These are phyloP conservation scores for Noctua comes DNA, from an alignment of 2,888 invertebrate genomes.

Conservation along the genomic window DNA sequence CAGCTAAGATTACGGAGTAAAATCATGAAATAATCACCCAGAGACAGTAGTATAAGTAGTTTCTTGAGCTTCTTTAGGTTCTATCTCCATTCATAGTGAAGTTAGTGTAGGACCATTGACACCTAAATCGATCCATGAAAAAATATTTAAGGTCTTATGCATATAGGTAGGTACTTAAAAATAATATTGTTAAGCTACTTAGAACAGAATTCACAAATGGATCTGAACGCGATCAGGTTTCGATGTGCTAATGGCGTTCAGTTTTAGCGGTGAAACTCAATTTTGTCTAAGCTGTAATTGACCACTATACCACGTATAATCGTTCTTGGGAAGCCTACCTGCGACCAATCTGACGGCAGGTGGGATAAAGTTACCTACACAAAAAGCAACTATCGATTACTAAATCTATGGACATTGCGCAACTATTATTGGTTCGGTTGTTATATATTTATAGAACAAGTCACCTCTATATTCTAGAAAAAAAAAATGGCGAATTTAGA, in stretches of 20 bases:
- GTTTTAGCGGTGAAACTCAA: neutral
- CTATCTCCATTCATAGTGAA: too few species aligned
- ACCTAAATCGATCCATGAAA: neutral
- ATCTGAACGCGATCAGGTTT: neutral
- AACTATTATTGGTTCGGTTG: neutral
- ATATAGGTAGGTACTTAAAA: neutral
- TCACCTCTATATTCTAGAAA: neutral
- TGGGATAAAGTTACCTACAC: conserved; percentile 2
- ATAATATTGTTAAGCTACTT: neutral
- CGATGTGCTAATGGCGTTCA: neutral
- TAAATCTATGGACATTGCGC: neutral
- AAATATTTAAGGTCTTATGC: too few species aligned
- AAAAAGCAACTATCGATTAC: neutral
- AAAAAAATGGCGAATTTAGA: neutral
- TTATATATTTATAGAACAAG: neutral
- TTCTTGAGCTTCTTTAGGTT: neutral
- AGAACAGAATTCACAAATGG: neutral
- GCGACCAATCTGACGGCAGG: conserved; percentile 39
- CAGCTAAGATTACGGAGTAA: neutral
- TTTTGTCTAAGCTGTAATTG: neutral
- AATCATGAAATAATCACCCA: neutral
- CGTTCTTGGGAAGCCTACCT: conserved; percentile 1
- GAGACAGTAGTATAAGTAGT: neutral
- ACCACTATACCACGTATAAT: neutral
- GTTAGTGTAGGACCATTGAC: neutral